These are phyloP conservation scores for Tragelaphus scriptus DNA, from an alignment of 2,113 vertebrate species.

Conservation along the genomic window DNA sequence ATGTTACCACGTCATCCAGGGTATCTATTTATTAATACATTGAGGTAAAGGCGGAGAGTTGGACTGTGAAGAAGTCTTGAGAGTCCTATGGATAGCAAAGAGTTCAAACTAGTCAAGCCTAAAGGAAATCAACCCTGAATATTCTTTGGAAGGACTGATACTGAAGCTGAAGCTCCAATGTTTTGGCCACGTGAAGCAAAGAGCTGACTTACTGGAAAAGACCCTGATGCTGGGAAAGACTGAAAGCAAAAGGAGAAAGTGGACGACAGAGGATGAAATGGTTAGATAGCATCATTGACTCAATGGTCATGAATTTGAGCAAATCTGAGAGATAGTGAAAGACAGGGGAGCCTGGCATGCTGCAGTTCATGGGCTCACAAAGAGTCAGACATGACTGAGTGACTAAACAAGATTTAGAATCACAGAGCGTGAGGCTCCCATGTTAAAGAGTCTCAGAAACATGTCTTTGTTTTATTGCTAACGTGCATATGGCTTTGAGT, in stretches of 20 bases:
- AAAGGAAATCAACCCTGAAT: background rate
- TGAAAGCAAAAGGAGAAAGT: background rate
- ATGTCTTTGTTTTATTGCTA: background rate
- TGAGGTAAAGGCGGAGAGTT: background rate
- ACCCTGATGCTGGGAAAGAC: background rate
- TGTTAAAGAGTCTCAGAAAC: background rate
- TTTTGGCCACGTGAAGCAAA: background rate
- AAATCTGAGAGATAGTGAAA: background rate
- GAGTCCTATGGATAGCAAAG: background rate
- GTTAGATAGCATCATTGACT: background rate
- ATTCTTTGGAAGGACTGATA: background rate
- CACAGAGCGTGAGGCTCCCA: background rate
- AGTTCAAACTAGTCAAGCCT: background rate
- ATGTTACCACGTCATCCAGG: background rate
- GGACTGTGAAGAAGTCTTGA: background rate
- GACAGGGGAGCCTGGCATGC: background rate
- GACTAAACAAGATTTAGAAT: background rate
- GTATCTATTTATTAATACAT: background rate
- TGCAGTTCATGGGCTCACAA: background rate
- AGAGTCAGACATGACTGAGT: background rate
- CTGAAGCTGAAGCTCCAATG: background rate
- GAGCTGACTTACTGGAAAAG: background rate
- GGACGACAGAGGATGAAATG: background rate
- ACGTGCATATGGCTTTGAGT: background rate
- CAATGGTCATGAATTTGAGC: background rate